Percentiles rank a stretch among this genome's conserved stretches.
phyloP scores from a whole-genome alignment of 2,888 invertebrate species.

The Artemia sp. region DNA sequence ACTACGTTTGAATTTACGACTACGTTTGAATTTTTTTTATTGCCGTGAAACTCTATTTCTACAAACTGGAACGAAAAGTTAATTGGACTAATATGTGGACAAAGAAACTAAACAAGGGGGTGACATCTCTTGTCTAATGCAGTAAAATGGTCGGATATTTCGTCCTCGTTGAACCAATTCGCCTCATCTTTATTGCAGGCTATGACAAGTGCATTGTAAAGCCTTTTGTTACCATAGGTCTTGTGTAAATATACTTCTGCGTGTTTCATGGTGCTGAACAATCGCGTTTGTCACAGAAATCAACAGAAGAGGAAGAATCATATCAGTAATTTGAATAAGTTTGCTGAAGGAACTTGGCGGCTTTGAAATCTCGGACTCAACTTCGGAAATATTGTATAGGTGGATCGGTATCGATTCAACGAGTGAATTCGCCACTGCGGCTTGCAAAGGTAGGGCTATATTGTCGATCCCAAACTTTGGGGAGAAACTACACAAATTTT shows the following conservation, averaged over 20 bases:
- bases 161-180: background rate
- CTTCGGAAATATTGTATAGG: background rate
- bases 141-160: background rate
- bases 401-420: background rate
- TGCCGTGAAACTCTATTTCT: no score
- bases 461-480: background rate
- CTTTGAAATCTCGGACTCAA: background rate
- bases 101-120: conserved; percentile 3
- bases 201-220: background rate
- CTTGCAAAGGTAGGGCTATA: background rate
- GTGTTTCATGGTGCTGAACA: background rate
- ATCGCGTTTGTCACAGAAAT: conserved; percentile 14
- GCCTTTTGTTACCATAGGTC: background rate
- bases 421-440: background rate
- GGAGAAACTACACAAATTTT: conserved; percentile 6
- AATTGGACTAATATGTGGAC: no score
- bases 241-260: background rate
- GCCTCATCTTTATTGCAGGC: conserved; percentile 1
- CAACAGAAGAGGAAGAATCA: conserved; percentile 8
- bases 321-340: conserved; percentile 3
- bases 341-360: background rate
- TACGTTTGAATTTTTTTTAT: no score
- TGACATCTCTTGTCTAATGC: background rate
- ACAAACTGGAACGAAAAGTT: no score
- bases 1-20: no score